Conservation (phyloP, 2,113 vertebrate species). For the Oreochromis tanganicae region DNA sequence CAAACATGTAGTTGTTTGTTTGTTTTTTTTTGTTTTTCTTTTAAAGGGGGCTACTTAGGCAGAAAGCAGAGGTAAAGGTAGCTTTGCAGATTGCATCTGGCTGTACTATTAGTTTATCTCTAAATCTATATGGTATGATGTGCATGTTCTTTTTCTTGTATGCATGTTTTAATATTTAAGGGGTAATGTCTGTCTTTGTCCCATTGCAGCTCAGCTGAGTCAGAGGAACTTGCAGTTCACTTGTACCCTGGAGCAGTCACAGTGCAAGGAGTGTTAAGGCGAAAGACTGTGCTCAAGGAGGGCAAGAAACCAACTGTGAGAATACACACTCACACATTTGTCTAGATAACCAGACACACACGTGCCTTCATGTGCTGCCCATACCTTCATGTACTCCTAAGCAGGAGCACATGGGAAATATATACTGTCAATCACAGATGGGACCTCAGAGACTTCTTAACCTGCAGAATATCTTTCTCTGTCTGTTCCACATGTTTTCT, state of each 20-base stretch:
- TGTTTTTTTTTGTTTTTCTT: not conserved
- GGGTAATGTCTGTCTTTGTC: constrained; percentile 23
- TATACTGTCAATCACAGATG: not conserved
- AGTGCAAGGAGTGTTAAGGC: constrained; percentile 91
- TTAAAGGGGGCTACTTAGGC: not conserved
- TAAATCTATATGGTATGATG: not conserved
- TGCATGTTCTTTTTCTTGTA: not conserved
- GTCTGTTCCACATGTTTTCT: not conserved
- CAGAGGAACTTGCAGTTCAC: constrained; percentile 93
- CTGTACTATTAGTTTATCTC: constrained; percentile 1
- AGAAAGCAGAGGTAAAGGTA: not conserved
- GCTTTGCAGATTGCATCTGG: constrained; percentile 34
- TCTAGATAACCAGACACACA: not conserved
- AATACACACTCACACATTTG: not conserved
- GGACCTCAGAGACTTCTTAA: not conserved
- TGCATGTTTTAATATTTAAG: not conserved
- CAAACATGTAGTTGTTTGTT: not conserved
- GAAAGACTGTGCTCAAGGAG: constrained; percentile 96
- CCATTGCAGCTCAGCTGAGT: constrained; percentile 87
- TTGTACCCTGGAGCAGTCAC: constrained; percentile 93
- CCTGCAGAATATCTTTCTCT: constrained; percentile 5
- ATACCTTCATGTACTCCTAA: not conserved
- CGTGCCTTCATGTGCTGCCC: not conserved
- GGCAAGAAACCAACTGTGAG: constrained; percentile 98
- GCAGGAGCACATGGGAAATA: not conserved